phyloP scores from a whole-genome alignment of 2,797 vertebrate species.

The Rhynchotus rufescens region DNA sequence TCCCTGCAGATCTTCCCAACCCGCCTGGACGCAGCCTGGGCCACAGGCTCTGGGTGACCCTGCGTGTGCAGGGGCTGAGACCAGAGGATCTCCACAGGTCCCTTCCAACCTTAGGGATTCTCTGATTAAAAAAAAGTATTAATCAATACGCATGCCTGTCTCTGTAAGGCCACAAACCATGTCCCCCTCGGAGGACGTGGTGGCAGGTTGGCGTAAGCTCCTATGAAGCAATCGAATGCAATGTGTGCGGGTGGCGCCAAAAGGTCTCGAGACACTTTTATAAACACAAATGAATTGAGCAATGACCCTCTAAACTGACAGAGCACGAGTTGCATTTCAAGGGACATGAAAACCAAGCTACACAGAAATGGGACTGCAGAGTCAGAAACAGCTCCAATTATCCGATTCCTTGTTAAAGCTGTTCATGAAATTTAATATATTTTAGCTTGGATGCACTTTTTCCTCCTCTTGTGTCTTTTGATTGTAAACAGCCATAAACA shows the following conservation, averaged over 20 bases:
- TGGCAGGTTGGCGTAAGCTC: constrained; percentile 58
- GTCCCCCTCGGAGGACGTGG: neutral
- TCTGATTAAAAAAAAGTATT: neutral
- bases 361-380: constrained; percentile 21
- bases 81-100: too few relatives aligned
- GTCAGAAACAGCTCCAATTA: constrained; percentile 54
- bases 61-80: too few relatives aligned
- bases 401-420: constrained; percentile 40
- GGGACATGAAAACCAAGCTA: constrained; percentile 51
- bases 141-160: constrained; percentile 48
- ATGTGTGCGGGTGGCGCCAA: constrained; percentile 51
- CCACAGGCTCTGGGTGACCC: too few relatives aligned
- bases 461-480: neutral
- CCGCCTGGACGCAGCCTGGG: too few relatives aligned
- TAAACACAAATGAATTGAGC: constrained; percentile 69
- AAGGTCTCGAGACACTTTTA: constrained; percentile 57
- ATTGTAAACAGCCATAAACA: constrained; percentile 30
- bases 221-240: constrained; percentile 62
- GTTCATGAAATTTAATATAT: constrained; percentile 24
- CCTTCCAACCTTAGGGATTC: too few relatives aligned
- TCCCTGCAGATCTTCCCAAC: too few relatives aligned
- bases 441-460: constrained; percentile 11
- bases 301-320: constrained; percentile 43
- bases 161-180: constrained; percentile 16
- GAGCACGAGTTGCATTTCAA: constrained; percentile 65